Conservation (phyloP, 2,888 invertebrate genomes). For the Ellobium chinense region DNA sequence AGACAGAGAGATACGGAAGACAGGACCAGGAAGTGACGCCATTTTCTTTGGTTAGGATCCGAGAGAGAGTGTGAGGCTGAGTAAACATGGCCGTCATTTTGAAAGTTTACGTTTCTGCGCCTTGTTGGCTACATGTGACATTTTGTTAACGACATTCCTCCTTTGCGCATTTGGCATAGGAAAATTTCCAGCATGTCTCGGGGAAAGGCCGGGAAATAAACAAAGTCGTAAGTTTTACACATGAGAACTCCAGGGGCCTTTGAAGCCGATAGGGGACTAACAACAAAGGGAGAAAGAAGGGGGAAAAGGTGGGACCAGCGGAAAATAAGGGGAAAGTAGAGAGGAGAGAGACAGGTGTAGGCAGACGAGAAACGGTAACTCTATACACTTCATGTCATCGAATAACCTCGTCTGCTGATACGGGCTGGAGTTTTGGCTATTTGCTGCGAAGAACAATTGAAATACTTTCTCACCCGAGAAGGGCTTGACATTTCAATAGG, state of each 20-base stretch:
- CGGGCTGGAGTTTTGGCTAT: neutral
- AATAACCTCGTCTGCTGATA: neutral
- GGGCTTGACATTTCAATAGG: constrained; percentile 16
- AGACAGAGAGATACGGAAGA: neutral
- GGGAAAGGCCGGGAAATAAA: constrained; percentile 8
- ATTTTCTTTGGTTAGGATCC: too few species aligned
- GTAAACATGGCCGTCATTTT: too few species aligned
- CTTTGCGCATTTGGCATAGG: neutral
- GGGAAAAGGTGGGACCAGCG: neutral
- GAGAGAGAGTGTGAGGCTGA: too few species aligned
- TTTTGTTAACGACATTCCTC: constrained; percentile 9
- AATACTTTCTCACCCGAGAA: neutral
- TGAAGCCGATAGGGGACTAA: neutral
- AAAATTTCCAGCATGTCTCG: neutral
- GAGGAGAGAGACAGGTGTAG: neutral
- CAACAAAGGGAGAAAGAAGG: neutral
- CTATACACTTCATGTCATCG: constrained; percentile 15
- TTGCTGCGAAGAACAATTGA: constrained; percentile 10
- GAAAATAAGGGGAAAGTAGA: too few species aligned
- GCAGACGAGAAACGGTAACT: neutral
- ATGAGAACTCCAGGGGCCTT: neutral
- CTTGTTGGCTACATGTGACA: neutral
- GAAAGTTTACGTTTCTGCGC: too few species aligned
- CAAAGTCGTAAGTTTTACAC: constrained; percentile 10
- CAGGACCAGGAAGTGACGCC: neutral